Evolutionary conservation across 2,113 vertebrate genomes (phyloP).

Genomic region (Entelurus aequoreus): DNA sequence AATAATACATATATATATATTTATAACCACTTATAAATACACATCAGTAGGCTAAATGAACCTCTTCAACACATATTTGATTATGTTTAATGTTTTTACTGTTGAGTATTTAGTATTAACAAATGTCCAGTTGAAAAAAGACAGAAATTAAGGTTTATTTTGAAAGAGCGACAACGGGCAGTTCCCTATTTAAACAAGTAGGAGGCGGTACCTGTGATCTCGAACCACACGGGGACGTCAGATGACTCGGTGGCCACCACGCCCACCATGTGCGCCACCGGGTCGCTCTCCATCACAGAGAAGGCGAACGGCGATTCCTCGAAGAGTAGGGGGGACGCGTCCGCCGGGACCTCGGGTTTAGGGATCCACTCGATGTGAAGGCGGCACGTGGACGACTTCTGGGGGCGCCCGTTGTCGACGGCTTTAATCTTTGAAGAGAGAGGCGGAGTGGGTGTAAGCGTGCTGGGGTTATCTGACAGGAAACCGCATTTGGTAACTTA

Average conservation of each 20-base stretch:
- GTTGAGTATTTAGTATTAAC: too few relatives aligned
- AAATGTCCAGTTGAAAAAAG: too few relatives aligned
- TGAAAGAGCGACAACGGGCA: too few relatives aligned
- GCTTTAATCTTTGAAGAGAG: constrained; percentile 84
- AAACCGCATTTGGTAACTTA: too few relatives aligned
- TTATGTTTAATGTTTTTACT: too few relatives aligned
- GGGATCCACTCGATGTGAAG: constrained; percentile 96
- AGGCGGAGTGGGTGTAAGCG: background rate
- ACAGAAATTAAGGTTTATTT: too few relatives aligned
- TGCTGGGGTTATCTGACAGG: too few relatives aligned
- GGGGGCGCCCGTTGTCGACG: constrained; percentile 94
- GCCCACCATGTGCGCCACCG: constrained; percentile 94
- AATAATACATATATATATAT: too few relatives aligned
- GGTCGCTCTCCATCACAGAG: constrained; percentile 97
- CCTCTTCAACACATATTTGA: too few relatives aligned
- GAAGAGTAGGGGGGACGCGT: constrained; percentile 76
- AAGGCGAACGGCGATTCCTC: constrained; percentile 88
- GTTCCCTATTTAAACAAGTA: background rate
- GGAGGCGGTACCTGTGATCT: constrained; percentile 84
- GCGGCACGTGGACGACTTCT: constrained; percentile 88
- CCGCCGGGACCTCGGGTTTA: constrained; percentile 74
- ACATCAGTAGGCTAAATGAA: too few relatives aligned
- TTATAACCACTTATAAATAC: too few relatives aligned
- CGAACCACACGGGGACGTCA: constrained; percentile 88
- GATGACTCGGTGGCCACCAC: constrained; percentile 85